A percentile compares a stretch with the other conserved stretches of the same genome.
These are phyloP conservation scores for Neoscelio sp. DNA, from an alignment of 2,888 invertebrate genomes.

Conservation along the genomic window DNA sequence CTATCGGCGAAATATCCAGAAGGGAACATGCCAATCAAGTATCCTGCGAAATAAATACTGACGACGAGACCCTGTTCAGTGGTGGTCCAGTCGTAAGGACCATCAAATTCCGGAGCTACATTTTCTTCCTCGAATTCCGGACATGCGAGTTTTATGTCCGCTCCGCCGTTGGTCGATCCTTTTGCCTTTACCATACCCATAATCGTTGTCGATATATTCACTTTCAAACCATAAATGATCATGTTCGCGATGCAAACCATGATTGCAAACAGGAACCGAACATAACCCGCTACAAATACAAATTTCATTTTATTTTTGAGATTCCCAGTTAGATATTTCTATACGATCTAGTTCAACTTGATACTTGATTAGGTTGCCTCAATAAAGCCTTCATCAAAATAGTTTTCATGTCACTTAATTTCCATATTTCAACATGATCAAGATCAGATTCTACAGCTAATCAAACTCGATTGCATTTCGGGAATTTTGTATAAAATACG, in stretches of 20 bases:
- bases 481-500: no score
- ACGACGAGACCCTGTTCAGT: constrained; percentile 78
- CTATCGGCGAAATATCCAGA: constrained; percentile 80
- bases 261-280: constrained; percentile 78
- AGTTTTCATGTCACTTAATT: no score
- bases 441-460: no score
- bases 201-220: constrained; percentile 79
- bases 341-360: no score
- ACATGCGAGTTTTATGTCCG: constrained; percentile 70
- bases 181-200: constrained; percentile 79
- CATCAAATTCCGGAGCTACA: constrained; percentile 71
- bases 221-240: constrained; percentile 81
- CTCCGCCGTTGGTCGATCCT: neutral
- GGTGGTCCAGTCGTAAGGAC: constrained; percentile 78
- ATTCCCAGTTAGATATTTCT: no score
- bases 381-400: no score
- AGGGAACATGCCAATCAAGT: constrained; percentile 80
- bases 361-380: no score
- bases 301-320: no score
- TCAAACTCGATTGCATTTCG: no score
- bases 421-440: no score
- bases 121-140: constrained; percentile 67
- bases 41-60: constrained; percentile 81
- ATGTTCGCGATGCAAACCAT: constrained; percentile 81
- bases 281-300: constrained; percentile 70